phyloP scores from a whole-genome alignment of 53 echinoderm and acorn worm genomes.

The Patiria pectinifera region DNA sequence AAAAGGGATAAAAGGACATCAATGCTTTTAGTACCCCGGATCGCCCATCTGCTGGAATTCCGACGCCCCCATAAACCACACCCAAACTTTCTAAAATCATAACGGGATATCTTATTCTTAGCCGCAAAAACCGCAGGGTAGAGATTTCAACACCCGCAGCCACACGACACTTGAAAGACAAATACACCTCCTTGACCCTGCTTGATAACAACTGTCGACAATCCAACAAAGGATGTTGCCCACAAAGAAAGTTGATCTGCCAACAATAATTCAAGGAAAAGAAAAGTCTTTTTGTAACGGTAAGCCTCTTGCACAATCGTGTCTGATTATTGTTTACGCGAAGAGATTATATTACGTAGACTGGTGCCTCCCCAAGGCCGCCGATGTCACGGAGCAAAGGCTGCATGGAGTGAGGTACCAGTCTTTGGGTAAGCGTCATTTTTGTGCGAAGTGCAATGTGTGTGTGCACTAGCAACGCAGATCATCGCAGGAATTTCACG shows the following conservation, averaged over 20 bases:
- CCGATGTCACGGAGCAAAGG: not conserved
- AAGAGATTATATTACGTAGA: conserved; percentile 18
- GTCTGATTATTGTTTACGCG: conserved; percentile 28
- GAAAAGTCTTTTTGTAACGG: conserved; percentile 1
- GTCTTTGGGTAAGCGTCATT: not conserved
- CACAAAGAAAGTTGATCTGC: not conserved
- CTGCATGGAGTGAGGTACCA: not conserved
- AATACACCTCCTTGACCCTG: conserved; percentile 40
- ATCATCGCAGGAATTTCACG: too few species aligned
- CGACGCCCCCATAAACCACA: not conserved
- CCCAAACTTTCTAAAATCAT: not conserved
- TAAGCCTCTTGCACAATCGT: not conserved
- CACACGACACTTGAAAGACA: conserved; percentile 27
- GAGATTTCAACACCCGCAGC: conserved; percentile 19
- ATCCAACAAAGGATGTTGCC: conserved; percentile 14
- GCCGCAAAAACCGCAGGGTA: not conserved
- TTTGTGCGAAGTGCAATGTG: not conserved
- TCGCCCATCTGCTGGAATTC: too few species aligned
- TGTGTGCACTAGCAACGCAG: too few species aligned
- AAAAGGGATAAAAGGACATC: too few species aligned
- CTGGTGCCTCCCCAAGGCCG: conserved; percentile 10
- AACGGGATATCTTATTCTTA: not conserved
- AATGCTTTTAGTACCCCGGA: too few species aligned
- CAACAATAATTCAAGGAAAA: not conserved
- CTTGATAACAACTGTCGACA: not conserved